phyloP scores from a whole-genome alignment of 2,797 vertebrate genomes.

The Myotis myotis region DNA sequence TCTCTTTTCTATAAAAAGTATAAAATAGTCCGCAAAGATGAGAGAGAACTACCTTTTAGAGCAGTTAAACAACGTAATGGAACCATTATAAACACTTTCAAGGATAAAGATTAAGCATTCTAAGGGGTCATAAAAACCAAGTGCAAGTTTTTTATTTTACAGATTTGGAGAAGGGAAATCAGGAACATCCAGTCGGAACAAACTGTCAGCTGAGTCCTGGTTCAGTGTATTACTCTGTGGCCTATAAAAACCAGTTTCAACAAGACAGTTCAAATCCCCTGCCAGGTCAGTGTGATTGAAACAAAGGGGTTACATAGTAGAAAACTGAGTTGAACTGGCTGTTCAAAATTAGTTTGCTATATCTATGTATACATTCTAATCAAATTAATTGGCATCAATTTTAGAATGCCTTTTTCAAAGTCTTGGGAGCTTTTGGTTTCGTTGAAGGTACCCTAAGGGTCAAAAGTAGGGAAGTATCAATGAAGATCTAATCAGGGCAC shows the following conservation, averaged over 20 bases:
- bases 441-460: neutral
- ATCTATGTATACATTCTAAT: neutral
- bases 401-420: neutral
- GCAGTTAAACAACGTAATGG: neutral
- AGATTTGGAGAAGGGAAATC: neutral
- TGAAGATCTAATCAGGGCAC: neutral
- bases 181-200: neutral
- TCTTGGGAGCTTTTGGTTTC: neutral
- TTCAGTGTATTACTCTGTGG: neutral
- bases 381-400: neutral
- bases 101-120: slow-evolving; percentile 49
- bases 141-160: neutral
- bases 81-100: slow-evolving; percentile 14
- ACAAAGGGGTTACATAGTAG: neutral
- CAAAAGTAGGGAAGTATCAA: neutral
- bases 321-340: neutral
- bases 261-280: neutral
- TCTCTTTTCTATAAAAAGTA: neutral
- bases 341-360: neutral
- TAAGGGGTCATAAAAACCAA: neutral
- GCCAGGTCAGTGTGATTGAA: neutral
- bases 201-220: neutral
- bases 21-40: neutral
- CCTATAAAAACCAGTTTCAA: neutral
- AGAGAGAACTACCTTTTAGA: neutral